Base-by-base conservation (phyloP, 2,797 vertebrate genomes). In the Pempheris klunzingeri region DNA sequence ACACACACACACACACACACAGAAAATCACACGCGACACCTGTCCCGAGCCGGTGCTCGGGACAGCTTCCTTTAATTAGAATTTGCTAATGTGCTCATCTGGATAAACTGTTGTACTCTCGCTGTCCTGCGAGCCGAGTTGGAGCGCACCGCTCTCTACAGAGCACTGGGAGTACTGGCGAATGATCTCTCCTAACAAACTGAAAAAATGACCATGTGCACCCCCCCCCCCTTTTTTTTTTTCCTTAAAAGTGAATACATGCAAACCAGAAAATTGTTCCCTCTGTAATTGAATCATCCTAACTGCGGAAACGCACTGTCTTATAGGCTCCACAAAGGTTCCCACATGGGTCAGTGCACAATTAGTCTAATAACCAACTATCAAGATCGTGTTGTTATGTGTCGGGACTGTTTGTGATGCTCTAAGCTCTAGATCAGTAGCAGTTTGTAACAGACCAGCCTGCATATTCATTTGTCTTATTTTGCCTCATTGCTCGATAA, bases 261-360 rank as follows among this genome's bases (percentile, higher is more conserved):
- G 69, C 39, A 39, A 2, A 46, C 5, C n/a, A 32, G 9, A 13
- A 44, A 14, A 55, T 47, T 65, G 14, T 26, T 41, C 9, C 12
- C 14, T 34, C 36, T 46, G 1, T 60, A 18, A 22, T 38, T 59
- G 12, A 59, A 78, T 11, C 50, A 32, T 32, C 5, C 12, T 12
- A 32, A 73, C 26, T 49, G 58, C 62, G 60, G 44, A 78, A 75
- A 71, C 22, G 38, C 58, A 52, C n/a, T 46, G 20, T 64, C 26
- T 55, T 68, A 68, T 83, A 62, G 78, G 54, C 47, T 52, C 38
- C 65, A 17, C 81, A 13, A 77, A 63, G 54, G 60, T 78, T 75
- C 49, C 67, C 70, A 80, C 77, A 55, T 81, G 80, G 78, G 28
- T 71, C 82, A 69, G 13, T 61, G 70, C 71, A 62, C 76, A 78